Evolutionary conservation across 1,140 invertebrate species (phyloP), one percentile per base, ranked within the genome.

Genomic region (Cyclina sinensis): DNA sequence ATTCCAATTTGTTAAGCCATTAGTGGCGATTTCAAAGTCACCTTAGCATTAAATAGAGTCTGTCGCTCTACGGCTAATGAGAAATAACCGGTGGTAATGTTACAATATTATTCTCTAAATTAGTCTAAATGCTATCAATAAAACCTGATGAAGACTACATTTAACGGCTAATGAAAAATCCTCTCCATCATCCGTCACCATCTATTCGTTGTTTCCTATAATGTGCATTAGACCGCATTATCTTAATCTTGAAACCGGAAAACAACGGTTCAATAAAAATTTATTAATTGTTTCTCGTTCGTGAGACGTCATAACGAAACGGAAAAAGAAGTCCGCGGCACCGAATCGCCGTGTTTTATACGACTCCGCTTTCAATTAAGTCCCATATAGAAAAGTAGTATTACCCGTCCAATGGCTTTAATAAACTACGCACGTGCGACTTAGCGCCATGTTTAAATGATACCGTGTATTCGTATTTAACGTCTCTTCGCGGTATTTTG

Each of bases 221-320:
- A 76, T 65, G 74, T 80, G 85, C 85, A 80, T 87, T 87, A 87
- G 85, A 46, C 21, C 74, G 76, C 85, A 87, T 87, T 87, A 87
- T 48, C 54, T 0, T 70, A 80, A 87, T 79, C 85, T 48, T 57
- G 18, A 43, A 37, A 80, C 85, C 85, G 74, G 74, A 87, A 87
- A 78, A 76, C 74, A 80, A 62, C 51, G 48, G 85, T 78, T 87
- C 74, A 87, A 87, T 87, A 80, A 87, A 78, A 87, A 80, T 87
- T 87, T 87, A 87, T 87, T 87, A 87, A 87, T 87, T 87, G 85
- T 87, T 80, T 73, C 46, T 65, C 32, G 85, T 65, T 80, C 85
- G 74, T 80, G 85, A 87, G 54, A 68, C 57, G 30, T 78, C 85
- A 87, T 87, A 87, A 46, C 57, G 51, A 54, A 87, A 80, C 85